Conservation (phyloP, 2,888 invertebrate species). For the Hermaeophaga mercurialis region DNA sequence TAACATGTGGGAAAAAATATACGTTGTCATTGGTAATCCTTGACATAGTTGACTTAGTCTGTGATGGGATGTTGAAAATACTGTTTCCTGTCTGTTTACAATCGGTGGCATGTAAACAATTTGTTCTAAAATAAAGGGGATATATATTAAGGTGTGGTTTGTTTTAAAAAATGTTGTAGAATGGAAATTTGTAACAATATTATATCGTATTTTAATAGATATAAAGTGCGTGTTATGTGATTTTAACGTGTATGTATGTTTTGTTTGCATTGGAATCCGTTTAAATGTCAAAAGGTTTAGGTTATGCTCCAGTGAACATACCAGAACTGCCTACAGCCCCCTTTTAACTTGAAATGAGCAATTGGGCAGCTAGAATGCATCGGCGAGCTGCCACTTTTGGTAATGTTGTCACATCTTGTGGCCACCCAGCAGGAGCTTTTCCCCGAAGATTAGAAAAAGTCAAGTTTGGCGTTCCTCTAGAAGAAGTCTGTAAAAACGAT, state of each 20-base stretch:
- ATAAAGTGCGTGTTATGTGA: slow-evolving; percentile 26
- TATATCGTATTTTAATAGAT: slow-evolving; percentile 17
- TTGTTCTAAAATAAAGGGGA: slow-evolving; percentile 23
- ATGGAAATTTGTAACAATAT: slow-evolving; percentile 13
- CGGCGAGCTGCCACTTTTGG: slow-evolving; percentile 88
- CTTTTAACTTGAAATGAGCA: slow-evolving; percentile 70
- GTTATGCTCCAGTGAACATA: slow-evolving; percentile 51
- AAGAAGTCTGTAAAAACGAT: slow-evolving; percentile 93
- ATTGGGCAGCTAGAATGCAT: slow-evolving; percentile 92
- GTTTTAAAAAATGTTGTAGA: slow-evolving; percentile 17
- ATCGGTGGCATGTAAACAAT: slow-evolving; percentile 28
- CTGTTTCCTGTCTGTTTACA: slow-evolving; percentile 27
- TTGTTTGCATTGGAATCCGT: slow-evolving; percentile 22
- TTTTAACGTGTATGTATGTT: slow-evolving; percentile 21
- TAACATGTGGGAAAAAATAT: too few relatives aligned
- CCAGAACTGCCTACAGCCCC: slow-evolving; percentile 29
- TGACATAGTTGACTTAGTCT: too few relatives aligned
- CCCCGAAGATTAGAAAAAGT: slow-evolving; percentile 88
- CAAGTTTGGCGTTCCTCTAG: slow-evolving; percentile 90
- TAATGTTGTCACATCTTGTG: slow-evolving; percentile 90
- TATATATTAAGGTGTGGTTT: slow-evolving; percentile 27
- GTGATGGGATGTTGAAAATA: slow-evolving; percentile 8
- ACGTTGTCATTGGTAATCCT: too few relatives aligned
- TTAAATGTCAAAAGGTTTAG: slow-evolving; percentile 43
- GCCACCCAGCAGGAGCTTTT: slow-evolving; percentile 83